These are phyloP conservation scores for Drosophila yakuba DNA, from an alignment of 1,140 invertebrate species.

Conservation along the genomic window DNA sequence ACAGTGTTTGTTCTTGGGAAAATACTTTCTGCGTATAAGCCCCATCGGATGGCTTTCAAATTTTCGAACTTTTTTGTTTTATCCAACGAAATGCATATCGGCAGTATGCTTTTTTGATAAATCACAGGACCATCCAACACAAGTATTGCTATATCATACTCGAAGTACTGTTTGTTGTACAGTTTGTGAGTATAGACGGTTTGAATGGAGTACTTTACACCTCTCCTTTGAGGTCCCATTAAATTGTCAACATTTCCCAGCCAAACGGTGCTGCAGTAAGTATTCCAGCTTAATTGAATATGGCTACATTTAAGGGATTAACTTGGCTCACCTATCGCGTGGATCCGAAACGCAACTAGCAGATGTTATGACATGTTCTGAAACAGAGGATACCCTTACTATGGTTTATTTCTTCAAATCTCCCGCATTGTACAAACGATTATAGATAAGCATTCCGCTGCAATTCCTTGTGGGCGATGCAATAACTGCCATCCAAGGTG, in stretches of 20 bases:
- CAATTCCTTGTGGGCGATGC: neutral
- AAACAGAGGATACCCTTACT: neutral
- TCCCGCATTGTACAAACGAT: neutral
- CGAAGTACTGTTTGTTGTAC: neutral
- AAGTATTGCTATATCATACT: neutral
- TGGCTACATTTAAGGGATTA: too few relatives aligned
- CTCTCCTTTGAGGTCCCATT: neutral
- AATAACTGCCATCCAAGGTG: neutral
- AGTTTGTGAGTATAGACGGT: neutral
- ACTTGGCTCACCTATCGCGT: neutral
- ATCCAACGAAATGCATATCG: neutral
- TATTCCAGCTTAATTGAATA: neutral
- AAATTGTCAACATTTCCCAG: neutral
- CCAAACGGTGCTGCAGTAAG: neutral
- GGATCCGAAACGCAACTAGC: neutral
- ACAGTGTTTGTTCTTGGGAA: neutral
- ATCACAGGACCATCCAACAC: neutral
- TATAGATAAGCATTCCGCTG: neutral
- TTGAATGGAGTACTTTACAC: neutral
- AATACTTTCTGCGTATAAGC: neutral
- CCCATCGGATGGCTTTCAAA: neutral
- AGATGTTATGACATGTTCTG: neutral
- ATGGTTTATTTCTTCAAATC: neutral
- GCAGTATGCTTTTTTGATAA: neutral
- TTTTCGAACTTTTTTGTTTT: accelerated